phyloP scores from a whole-genome alignment of 2,797 vertebrate species.

The Muraenolepis orangiensis region DNA sequence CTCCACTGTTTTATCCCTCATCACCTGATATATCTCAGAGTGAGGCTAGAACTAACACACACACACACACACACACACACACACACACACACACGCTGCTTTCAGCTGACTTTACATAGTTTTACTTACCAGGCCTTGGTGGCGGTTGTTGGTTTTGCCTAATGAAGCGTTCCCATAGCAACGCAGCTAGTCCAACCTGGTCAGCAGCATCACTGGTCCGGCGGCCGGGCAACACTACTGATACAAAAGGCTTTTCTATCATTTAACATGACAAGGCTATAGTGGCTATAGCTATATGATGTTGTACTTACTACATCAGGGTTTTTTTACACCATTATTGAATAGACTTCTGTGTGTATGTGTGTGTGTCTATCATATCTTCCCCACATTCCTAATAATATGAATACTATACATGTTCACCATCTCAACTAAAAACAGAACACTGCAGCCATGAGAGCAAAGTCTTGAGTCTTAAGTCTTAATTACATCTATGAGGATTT shows the following conservation, averaged over 20 bases:
- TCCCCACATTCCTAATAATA: background rate
- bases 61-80: background rate
- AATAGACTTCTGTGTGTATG: background rate
- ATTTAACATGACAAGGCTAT: background rate
- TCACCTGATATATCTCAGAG: no score
- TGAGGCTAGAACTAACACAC: no score
- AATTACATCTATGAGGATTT: background rate
- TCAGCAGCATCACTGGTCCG: background rate
- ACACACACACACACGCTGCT: background rate
- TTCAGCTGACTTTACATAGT: background rate
- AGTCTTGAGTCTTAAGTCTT: no score
- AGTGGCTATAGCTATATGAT: no score
- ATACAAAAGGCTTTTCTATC: background rate
- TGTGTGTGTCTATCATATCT: no score
- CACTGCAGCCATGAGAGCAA: background rate
- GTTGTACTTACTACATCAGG: no score
- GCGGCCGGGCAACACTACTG: background rate
- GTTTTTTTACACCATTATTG: background rate
- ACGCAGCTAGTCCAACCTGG: slow-evolving; percentile 39
- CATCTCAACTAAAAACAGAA: background rate
- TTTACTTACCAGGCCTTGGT: slow-evolving; percentile 21
- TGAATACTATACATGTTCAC: background rate
- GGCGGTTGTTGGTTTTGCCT: slow-evolving; percentile 28
- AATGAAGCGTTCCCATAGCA: slow-evolving; percentile 59
- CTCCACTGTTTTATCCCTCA: no score